Evolutionary conservation across 92 coral and sea anemone genomes (phyloP), one percentile per base, ranked within the genome.

Genomic region (Zoanthus gigantus): DNA sequence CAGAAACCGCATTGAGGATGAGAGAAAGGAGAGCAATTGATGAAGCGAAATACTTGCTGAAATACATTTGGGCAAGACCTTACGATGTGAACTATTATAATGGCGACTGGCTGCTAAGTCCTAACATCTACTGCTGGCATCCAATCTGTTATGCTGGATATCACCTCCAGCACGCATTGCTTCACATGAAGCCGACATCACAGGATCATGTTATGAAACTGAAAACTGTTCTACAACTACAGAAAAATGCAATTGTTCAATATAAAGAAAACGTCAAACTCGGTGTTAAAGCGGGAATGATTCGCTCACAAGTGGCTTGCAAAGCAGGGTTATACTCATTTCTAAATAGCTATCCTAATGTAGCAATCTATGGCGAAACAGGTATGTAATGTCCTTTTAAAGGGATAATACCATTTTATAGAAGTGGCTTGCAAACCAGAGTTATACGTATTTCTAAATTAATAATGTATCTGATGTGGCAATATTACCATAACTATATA

Each of bases 101-200:
- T 10, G 99, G 99, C 0, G 96, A 90, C 57, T 97, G 97, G 97
- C 86, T 95, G 92, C 71, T 97, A 14, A 98, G 94, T 17, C 96
- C 96, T 0, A 97, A 95, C 80, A 88, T 88, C 8, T 91, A 90
- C 72, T 93, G 90, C 10, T 97, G 98, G 98, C 95, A 97, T 73
- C 92, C 94, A 2, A 76, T 90, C 7, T 88, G 96, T 15, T 0
- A 15, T 10, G 73, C 83, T 32, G 15, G 47, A 29, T 0, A 0
- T 7, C 65, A 45, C 29, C 71, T 97, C 5, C 1, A 10, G 0
- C 1, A 2, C 6, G 79, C 92, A 2, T n/a, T 73, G 1, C 0
- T 0, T 16, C 8, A 7, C 48, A 63, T 91, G 32, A 75, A 83
- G 78, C 99, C 95, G 1, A 50, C 65, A 57, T 87, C 86, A 72